Evolutionary conservation across 1,140 invertebrate genomes (phyloP), one percentile per base, ranked within the genome.

Genomic region (Reticulitermes speratus): DNA sequence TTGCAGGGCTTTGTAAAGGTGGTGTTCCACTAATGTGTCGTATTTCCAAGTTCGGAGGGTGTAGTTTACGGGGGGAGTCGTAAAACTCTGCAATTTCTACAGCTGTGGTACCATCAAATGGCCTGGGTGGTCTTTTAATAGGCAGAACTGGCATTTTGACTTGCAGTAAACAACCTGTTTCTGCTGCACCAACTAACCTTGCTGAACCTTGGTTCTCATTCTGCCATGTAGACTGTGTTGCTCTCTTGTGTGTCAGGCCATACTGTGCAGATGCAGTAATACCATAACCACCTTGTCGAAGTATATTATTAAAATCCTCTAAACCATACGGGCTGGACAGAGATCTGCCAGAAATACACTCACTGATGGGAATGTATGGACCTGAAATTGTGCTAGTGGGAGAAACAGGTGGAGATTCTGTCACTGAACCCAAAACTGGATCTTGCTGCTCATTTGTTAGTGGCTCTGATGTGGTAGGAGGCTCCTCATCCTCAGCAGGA

Each of bases 321-420:
- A 87, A 59, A 59, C 86, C 87, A 45, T 84, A 45, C 1, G 87
- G 87, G 65, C 86, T 88, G 52, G 88, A 86, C 75, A 93, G 90
- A 19, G 94, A 94, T 87, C 93, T 94, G 82, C 97, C 98, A 85
- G 97, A 97, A 87, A 96, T 96, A 90, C 97, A 98, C 90, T 98
- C 97, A 86, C 96, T 97, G 88, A 97, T 95, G 44, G 95, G 94
- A 91, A 96, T 96, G 88, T 97, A 97, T 0, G 95, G 95, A 9
- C 94, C 94, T 8, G 94, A 94, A 48, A 93, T 92, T 44, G 92
- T 93, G 87, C 93, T 94, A 25, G 92, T 90, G 6, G 93, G 92
- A 44, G 93, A 93, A 87, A 92, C 91, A 12, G 93, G 93, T n/a
- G 94, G 93, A 23, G 93, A 94, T 87, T 94, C 93, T 90, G 93